Evolutionary conservation across 2,113 vertebrate genomes (phyloP), one percentile per base, ranked within the genome.

Genomic region (Pelvicachromis taeniatus): DNA sequence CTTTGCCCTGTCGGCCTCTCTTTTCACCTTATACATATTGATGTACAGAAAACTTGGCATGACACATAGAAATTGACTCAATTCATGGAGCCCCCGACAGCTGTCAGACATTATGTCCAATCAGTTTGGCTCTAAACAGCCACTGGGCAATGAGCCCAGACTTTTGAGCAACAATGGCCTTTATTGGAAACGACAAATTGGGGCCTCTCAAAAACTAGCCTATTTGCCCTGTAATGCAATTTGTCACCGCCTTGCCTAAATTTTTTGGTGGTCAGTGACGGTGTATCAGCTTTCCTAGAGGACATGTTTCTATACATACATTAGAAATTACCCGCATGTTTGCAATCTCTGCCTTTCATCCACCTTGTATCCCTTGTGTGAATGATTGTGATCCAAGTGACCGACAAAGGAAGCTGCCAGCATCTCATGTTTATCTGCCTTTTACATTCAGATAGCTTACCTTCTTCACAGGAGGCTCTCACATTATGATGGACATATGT

Each of bases 171-270:
- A 89, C 92, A 89, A 93, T 92, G 89, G 84, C 56, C 84, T 92
- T 95, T 94, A 96, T 96, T 93, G 92, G 85, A 93, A 84, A 85
- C 54, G 95, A 96, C 95, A 96, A 94, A 96, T 95, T 94, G 89
- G 92, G 77, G 83, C 79, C 89, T 93, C 84, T 90, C 87, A 90
- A 91, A 93, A 93, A 90, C 63, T 83, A 83, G 61, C 23, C 82
- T 73, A 53, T 94, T 94, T 88, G 79, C 82, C 58, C 61, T 19
- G 54, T 87, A 55, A 87, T 90, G 84, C 82, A 95, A 93, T 95
- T 94, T 95, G 94, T 95, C 92, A 91, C 81, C n/a, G 88, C 83
- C 90, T 91, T 33, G 82, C 81, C 21, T 16, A 5, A 50, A 38
- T 91, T 92, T 92, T 87, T 80, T 48, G 80, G 85, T 82, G 87